Percentiles rank a stretch among this genome's conserved stretches.
phyloP scores from a whole-genome alignment of 2,888 invertebrate species.

The Drosophila silvestris region DNA sequence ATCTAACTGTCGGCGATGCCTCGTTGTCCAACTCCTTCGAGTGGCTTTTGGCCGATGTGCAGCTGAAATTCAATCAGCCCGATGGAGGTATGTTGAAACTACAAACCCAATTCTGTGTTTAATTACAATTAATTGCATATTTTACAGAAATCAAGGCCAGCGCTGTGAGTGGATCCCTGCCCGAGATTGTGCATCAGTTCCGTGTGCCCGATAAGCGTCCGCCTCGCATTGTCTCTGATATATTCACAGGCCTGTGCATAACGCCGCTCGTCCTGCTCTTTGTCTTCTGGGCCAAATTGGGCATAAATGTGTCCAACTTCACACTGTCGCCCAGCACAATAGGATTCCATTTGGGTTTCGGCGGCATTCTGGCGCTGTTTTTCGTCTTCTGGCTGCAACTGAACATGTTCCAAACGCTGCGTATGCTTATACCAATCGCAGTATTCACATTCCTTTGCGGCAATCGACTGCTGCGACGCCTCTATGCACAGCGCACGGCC shows the following conservation, averaged over 20 bases:
- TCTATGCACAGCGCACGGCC: conserved; percentile 85
- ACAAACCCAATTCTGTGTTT: background rate
- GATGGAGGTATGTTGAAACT: conserved; percentile 75
- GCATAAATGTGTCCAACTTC: conserved; percentile 94
- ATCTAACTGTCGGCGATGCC: conserved; percentile 95
- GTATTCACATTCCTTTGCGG: conserved; percentile 96
- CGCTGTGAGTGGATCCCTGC: conserved; percentile 86
- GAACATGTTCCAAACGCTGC: conserved; percentile 98
- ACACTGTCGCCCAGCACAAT: conserved; percentile 92
- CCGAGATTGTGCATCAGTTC: conserved; percentile 93
- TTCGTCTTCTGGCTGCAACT: conserved; percentile 96
- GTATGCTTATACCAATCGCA: conserved; percentile 94
- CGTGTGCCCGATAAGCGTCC: conserved; percentile 96
- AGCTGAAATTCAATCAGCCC: conserved; percentile 89
- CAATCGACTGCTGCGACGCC: conserved; percentile 93
- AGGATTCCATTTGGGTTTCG: conserved; percentile 95
- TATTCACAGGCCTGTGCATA: conserved; percentile 94
- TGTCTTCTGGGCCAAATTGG: conserved; percentile 93
- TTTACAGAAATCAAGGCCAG: conserved; percentile 67
- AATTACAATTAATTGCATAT: background rate
- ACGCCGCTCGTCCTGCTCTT: conserved; percentile 94
- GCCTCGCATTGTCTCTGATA: conserved; percentile 93
- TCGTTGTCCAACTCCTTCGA: conserved; percentile 94
- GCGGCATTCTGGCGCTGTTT: conserved; percentile 95
- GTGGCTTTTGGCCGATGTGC: conserved; percentile 93